phyloP scores from a whole-genome alignment of 2,888 invertebrate genomes.

The Diploptera punctata region DNA sequence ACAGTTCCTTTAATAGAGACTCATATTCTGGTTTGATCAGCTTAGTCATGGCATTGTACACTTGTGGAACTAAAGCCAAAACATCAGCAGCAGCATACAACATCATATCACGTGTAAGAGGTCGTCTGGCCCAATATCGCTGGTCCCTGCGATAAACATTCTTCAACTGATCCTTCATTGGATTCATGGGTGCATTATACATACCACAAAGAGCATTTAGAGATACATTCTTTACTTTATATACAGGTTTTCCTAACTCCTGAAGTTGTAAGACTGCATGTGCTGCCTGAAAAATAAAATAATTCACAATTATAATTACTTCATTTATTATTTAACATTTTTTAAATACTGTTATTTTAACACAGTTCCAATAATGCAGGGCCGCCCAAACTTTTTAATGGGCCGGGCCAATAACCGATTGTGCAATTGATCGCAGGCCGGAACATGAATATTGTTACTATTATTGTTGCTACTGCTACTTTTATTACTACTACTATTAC shows the following conservation, averaged over 20 bases:
- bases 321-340: too few species aligned
- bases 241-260: slow-evolving; percentile 88
- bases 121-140: slow-evolving; percentile 85
- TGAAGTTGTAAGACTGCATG: slow-evolving; percentile 92
- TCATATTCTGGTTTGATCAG: slow-evolving; percentile 73
- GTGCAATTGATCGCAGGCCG: too few species aligned
- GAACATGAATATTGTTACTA: too few species aligned
- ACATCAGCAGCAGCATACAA: slow-evolving; percentile 91
- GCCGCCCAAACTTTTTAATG: too few species aligned
- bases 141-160: slow-evolving; percentile 85
- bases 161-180: slow-evolving; percentile 89
- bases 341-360: too few species aligned
- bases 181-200: slow-evolving; percentile 87
- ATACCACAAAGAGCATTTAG: slow-evolving; percentile 90
- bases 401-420: too few species aligned
- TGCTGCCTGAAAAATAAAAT: slow-evolving; percentile 67
- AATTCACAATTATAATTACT: too few species aligned
- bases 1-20: slow-evolving; percentile 80
- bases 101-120: slow-evolving; percentile 89
- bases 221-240: slow-evolving; percentile 93
- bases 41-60: slow-evolving; percentile 76
- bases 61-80: slow-evolving; percentile 80
- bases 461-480: too few species aligned
- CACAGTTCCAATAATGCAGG: too few species aligned
- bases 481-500: too few species aligned